A percentile compares a stretch with the other conserved stretches of the same genome.
Conservation (phyloP, 2,113 vertebrate species). For the Anhinga anhinga region DNA sequence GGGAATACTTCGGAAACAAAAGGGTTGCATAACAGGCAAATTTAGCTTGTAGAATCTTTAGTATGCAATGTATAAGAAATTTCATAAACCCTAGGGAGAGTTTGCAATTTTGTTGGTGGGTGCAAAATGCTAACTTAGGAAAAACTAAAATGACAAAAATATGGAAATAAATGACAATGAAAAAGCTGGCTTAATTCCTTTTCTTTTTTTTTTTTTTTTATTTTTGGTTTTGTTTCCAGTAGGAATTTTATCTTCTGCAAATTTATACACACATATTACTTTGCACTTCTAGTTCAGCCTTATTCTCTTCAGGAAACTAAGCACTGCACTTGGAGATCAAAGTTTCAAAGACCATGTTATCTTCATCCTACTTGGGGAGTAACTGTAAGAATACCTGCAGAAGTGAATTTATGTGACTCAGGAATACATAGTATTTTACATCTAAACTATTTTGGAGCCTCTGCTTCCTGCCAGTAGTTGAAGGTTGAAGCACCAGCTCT, state of each 20-base stretch:
- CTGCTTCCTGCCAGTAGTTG: background rate
- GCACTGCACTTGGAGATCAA: background rate
- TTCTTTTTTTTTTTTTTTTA: background rate
- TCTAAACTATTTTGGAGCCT: background rate
- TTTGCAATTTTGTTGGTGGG: background rate
- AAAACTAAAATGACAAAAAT: background rate
- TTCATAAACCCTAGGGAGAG: background rate
- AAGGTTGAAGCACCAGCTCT: background rate
- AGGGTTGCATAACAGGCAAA: constrained; percentile 27
- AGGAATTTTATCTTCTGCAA: background rate
- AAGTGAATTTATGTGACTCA: background rate
- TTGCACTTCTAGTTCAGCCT: background rate
- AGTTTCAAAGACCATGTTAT: background rate
- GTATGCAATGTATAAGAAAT: background rate
- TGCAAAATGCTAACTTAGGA: background rate
- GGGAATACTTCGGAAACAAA: constrained; percentile 35
- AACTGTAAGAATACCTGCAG: background rate
- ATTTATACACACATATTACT: background rate
- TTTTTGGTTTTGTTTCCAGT: background rate
- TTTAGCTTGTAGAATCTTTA: background rate
- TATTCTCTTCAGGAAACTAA: background rate
- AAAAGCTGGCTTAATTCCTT: background rate
- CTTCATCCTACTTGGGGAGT: background rate
- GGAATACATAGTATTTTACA: background rate
- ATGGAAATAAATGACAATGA: background rate